phyloP scores from a whole-genome alignment of 2,797 vertebrate species.

The Mormyrus proboscirostris region DNA sequence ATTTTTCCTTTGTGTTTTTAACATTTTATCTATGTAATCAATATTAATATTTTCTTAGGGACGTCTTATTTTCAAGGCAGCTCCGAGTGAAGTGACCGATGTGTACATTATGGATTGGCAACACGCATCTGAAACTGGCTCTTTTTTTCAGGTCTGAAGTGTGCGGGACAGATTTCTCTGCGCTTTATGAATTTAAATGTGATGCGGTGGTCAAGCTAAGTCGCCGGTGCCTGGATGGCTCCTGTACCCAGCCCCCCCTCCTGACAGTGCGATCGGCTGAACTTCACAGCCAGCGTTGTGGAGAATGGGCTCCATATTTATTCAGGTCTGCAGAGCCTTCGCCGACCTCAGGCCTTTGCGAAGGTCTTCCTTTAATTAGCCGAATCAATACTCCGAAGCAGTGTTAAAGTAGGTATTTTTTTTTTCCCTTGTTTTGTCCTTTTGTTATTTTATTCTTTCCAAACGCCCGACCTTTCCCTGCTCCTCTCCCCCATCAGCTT shows the following conservation, averaged over 20 bases:
- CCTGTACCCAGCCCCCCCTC: not conserved
- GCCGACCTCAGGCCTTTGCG: constrained; percentile 55
- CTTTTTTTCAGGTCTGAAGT: not conserved
- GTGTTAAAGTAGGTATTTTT: constrained; percentile 21
- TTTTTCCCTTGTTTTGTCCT: constrained; percentile 35
- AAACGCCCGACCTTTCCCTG: constrained; percentile 56
- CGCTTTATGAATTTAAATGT: constrained; percentile 20
- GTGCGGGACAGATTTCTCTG: not conserved
- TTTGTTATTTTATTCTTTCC: constrained; percentile 47
- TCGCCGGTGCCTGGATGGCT: not conserved
- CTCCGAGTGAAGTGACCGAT: not conserved
- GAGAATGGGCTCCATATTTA: constrained; percentile 46
- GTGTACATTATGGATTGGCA: not conserved
- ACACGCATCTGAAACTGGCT: not conserved
- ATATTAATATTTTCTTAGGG: not conserved
- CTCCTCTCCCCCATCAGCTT: constrained; percentile 48
- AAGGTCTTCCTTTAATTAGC: constrained; percentile 65
- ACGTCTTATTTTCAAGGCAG: not conserved
- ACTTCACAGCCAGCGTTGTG: constrained; percentile 8
- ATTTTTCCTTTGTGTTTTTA: not conserved
- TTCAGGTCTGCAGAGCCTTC: constrained; percentile 53
- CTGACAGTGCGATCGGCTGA: constrained; percentile 12
- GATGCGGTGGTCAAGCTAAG: not conserved
- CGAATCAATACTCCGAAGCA: constrained; percentile 57
- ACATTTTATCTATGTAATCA: not conserved